These are phyloP conservation scores for Chaetorhynchus papuensis DNA, from an alignment of 2,113 vertebrate species.

Conservation along the genomic window DNA sequence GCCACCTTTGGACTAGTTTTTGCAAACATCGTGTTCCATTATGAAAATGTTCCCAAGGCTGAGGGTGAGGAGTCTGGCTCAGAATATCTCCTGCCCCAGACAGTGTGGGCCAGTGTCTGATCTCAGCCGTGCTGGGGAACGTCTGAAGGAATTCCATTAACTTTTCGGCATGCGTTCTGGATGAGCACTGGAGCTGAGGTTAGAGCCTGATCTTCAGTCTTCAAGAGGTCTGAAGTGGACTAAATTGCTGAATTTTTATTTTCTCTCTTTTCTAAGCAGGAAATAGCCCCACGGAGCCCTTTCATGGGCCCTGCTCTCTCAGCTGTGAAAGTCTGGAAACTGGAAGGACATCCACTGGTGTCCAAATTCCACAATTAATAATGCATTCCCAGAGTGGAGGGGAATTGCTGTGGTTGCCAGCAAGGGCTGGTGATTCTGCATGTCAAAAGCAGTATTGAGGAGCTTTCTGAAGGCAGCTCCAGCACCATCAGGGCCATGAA, in stretches of 20 bases:
- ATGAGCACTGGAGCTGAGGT: background rate
- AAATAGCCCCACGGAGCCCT: background rate
- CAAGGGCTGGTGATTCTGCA: background rate
- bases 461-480: background rate
- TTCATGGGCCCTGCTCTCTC: background rate
- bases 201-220: conserved; percentile 3
- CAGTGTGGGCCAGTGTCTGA: conserved; percentile 25
- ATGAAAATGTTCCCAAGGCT: conserved; percentile 24
- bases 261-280: conserved; percentile 24
- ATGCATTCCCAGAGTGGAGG: background rate
- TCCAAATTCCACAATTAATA: conserved; percentile 34
- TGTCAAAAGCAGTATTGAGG: background rate
- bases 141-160: conserved; percentile 25
- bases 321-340: conserved; percentile 23
- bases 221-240: background rate
- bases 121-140: background rate
- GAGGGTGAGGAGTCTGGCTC: conserved; percentile 16
- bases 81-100: conserved; percentile 18
- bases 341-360: background rate
- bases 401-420: background rate
- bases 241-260: background rate
- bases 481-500: background rate
- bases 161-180: background rate
- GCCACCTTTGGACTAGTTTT: conserved; percentile 56
- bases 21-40: conserved; percentile 9